These are phyloP conservation scores for Epinephelus awoara DNA, from an alignment of 2,797 vertebrate species.

Conservation along the genomic window DNA sequence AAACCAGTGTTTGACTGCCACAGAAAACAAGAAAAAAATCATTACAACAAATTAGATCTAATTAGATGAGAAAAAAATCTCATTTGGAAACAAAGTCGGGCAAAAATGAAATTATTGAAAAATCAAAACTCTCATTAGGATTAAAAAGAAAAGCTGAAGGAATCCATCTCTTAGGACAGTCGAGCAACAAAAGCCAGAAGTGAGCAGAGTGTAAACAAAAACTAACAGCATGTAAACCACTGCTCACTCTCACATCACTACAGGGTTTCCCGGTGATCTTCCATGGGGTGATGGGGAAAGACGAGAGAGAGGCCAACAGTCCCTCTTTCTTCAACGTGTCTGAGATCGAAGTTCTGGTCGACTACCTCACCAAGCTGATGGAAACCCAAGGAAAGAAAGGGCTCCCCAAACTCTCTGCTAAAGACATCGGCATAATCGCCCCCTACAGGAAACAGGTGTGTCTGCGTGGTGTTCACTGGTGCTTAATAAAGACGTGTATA, in stretches of 20 bases:
- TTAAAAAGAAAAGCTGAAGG: not conserved
- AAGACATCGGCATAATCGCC: constrained; percentile 92
- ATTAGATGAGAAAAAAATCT: not conserved
- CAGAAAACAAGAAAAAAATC: not conserved
- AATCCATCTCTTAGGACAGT: not conserved
- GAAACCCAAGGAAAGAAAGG: constrained; percentile 87
- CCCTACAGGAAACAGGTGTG: constrained; percentile 96
- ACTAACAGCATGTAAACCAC: not conserved
- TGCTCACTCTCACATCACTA: not conserved
- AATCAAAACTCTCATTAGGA: not conserved
- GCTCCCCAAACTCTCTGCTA: constrained; percentile 82
- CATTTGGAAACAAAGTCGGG: constrained; percentile 7
- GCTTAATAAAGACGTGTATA: not conserved
- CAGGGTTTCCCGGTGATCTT: constrained; percentile 96
- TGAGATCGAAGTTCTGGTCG: constrained; percentile 89
- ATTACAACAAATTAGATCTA: constrained; percentile 10
- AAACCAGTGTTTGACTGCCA: not conserved
- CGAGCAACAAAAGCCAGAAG: not conserved
- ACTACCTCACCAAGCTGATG: constrained; percentile 89
- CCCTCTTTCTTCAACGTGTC: constrained; percentile 95
- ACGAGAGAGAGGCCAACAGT: constrained; percentile 91
- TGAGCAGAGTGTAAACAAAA: not conserved
- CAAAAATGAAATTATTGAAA: not conserved
- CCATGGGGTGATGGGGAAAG: constrained; percentile 93
- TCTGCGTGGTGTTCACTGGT: not conserved